phyloP scores from a whole-genome alignment of 2,113 vertebrate genomes.

The Arenaria interpres region DNA sequence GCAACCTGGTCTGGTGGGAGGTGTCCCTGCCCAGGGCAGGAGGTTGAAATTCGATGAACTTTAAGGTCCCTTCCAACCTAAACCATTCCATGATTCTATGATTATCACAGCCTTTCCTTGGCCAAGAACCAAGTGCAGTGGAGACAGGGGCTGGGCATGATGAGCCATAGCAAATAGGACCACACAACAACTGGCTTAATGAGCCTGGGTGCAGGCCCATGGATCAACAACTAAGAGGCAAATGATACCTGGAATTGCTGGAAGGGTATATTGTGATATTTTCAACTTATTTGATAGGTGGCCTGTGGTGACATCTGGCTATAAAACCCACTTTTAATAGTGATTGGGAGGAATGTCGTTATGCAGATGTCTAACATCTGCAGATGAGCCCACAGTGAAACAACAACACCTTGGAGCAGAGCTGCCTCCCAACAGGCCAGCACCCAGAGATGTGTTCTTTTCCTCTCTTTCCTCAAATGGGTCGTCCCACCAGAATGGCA shows the following conservation, averaged over 20 bases:
- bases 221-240: background rate
- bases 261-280: background rate
- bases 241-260: background rate
- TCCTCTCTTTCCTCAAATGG: background rate
- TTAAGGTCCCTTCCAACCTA: too few relatives aligned
- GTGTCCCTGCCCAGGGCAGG: too few relatives aligned
- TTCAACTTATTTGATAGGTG: background rate
- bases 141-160: background rate
- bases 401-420: background rate
- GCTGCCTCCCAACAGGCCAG: background rate
- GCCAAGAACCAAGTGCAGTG: background rate
- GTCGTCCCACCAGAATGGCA: background rate
- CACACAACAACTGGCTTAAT: background rate
- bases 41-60: too few relatives aligned
- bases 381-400: background rate
- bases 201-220: background rate
- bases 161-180: background rate
- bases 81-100: too few relatives aligned
- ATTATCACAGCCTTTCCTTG: background rate
- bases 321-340: background rate
- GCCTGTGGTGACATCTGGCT: background rate
- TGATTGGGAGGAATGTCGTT: background rate
- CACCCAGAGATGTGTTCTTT: background rate
- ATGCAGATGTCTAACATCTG: background rate
- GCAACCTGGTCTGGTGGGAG: too few relatives aligned